phyloP scores from a whole-genome alignment of 2,888 invertebrate genomes.

The Eupithecia tripunctaria region DNA sequence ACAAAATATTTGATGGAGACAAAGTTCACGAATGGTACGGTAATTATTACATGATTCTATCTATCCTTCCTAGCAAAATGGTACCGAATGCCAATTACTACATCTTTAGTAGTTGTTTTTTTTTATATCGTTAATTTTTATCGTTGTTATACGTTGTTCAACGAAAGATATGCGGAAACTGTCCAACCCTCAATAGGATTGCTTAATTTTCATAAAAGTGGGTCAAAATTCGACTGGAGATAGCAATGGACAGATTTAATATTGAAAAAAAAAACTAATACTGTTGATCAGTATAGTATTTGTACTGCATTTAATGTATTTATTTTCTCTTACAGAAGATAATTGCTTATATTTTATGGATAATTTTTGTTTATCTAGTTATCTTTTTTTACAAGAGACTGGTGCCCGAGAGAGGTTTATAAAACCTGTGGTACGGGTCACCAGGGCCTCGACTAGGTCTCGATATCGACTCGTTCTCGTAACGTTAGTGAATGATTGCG shows the following conservation, averaged over 20 bases:
- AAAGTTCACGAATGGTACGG: background rate
- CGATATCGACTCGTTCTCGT: constrained; percentile 2
- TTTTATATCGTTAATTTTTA: background rate
- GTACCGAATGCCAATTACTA: background rate
- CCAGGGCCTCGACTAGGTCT: too few relatives aligned
- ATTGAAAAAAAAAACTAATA: background rate
- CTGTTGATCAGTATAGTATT: background rate
- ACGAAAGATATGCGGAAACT: background rate
- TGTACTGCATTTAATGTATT: too few relatives aligned
- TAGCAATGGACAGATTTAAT: background rate
- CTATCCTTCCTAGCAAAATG: background rate
- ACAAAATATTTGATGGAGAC: background rate
- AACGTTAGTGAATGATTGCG: constrained; percentile 17
- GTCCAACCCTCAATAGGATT: background rate
- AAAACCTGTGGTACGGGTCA: too few relatives aligned
- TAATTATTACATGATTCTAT: too few relatives aligned
- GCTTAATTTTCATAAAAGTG: background rate
- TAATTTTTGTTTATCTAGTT: too few relatives aligned
- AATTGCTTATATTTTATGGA: too few relatives aligned
- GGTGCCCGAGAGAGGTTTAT: too few relatives aligned
- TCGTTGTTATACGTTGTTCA: background rate
- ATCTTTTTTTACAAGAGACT: too few relatives aligned
- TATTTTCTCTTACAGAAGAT: too few relatives aligned
- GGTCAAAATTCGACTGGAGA: background rate
- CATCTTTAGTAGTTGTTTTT: background rate